Percentiles rank a stretch among this genome's conserved stretches.
phyloP scores from a whole-genome alignment of 2,888 invertebrate genomes.

The Amaurobius ferox region DNA sequence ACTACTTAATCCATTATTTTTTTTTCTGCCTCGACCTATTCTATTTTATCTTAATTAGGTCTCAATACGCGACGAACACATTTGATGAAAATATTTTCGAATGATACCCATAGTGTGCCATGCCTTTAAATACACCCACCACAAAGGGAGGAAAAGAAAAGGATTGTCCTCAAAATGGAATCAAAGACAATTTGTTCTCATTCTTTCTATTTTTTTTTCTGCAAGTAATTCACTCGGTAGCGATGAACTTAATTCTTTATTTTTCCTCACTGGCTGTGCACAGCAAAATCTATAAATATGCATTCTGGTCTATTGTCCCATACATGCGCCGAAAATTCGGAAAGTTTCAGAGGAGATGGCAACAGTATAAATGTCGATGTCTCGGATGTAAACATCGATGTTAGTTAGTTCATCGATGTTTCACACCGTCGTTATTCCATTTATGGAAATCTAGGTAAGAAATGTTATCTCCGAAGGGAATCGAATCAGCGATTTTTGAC shows the following conservation, averaged over 20 bases:
- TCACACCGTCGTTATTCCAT: no score
- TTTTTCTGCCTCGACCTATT: not conserved
- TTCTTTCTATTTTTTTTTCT: not conserved
- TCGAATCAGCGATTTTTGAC: no score
- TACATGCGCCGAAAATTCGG: no score
- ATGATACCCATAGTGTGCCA: not conserved
- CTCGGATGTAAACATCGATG: no score
- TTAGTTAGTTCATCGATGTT: no score
- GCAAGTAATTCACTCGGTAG: not conserved
- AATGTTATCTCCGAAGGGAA: no score
- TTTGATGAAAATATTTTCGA: not conserved
- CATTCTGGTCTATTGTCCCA: no score
- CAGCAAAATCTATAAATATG: constrained; percentile 13
- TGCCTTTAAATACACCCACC: not conserved
- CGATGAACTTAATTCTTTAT: not conserved
- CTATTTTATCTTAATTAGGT: not conserved
- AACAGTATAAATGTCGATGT: no score
- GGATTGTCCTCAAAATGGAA: constrained; percentile 1
- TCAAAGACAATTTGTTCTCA: not conserved
- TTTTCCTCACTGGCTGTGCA: not conserved
- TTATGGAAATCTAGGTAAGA: no score
- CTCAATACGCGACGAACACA: no score
- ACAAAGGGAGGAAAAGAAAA: not conserved
- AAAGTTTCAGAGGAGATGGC: no score
- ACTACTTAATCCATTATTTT: not conserved